phyloP scores from a whole-genome alignment of 1,140 invertebrate species.

The Sminthurinus signatus region DNA sequence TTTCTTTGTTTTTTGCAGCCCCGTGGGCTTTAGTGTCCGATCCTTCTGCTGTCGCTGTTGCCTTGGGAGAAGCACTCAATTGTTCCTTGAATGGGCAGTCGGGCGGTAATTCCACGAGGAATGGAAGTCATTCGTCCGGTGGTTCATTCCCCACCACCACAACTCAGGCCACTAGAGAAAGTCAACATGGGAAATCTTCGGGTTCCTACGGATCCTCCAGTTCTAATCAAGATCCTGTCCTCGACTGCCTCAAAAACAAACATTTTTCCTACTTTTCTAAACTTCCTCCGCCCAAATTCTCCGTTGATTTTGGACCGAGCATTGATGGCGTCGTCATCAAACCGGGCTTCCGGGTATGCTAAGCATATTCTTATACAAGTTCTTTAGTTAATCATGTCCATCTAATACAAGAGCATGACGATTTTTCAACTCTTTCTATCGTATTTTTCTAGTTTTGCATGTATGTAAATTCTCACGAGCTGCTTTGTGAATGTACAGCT shows the following conservation, averaged over 20 bases:
- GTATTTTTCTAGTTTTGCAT: no score
- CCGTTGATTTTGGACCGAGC: slow-evolving; percentile 75
- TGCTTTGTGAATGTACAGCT: no score
- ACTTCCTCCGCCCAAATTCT: slow-evolving; percentile 71
- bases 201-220: slow-evolving; percentile 15
- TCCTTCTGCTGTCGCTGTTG: slow-evolving; percentile 74
- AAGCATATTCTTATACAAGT: no score
- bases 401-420: no score
- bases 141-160: slow-evolving; percentile 15
- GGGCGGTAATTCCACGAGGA: slow-evolving; percentile 6
- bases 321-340: slow-evolving; percentile 81
- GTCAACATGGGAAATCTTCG: slow-evolving; percentile 27
- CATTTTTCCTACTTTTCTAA: slow-evolving; percentile 51
- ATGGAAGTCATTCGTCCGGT: no score
- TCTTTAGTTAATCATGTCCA: no score
- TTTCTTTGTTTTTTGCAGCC: no score
- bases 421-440: no score
- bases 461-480: no score
- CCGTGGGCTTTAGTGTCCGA: slow-evolving; percentile 90
- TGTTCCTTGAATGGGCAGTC: slow-evolving; percentile 58
- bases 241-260: slow-evolving; percentile 40
- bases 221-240: slow-evolving; percentile 23
- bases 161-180: slow-evolving; percentile 14
- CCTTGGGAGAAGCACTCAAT: slow-evolving; percentile 75
- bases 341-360: slow-evolving; percentile 44